phyloP scores from a whole-genome alignment of 1,140 invertebrate species.

The Danaus melanippus region DNA sequence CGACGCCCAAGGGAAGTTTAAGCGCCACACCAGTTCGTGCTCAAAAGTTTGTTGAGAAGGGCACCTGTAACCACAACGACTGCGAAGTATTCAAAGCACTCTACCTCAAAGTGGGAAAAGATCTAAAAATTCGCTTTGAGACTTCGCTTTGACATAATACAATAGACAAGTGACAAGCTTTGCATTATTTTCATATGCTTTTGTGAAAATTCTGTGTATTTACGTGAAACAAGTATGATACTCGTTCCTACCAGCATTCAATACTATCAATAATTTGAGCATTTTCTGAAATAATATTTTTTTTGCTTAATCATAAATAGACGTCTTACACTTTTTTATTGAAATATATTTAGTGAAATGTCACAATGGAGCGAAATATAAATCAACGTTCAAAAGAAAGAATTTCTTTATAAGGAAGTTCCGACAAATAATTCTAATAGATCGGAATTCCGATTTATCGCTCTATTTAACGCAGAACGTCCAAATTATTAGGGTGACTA shows the following conservation, averaged over 20 bases:
- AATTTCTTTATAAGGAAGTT: too few species aligned
- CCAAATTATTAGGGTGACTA: too few species aligned
- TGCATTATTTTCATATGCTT: too few species aligned
- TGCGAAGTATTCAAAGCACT: slow-evolving; percentile 5
- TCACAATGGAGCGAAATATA: too few species aligned
- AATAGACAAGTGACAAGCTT: background rate
- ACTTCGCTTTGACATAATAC: slow-evolving; percentile 6
- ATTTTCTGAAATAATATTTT: slow-evolving; percentile 7
- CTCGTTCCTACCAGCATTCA: background rate
- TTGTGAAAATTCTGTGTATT: slow-evolving; percentile 3
- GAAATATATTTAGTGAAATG: too few species aligned
- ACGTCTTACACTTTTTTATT: too few species aligned
- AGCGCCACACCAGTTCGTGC: slow-evolving; percentile 7
- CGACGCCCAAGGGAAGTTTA: slow-evolving; percentile 2
- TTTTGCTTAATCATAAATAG: background rate
- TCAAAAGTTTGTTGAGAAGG: background rate
- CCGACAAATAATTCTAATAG: too few species aligned
- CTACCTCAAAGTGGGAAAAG: slow-evolving; percentile 5
- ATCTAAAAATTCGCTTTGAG: slow-evolving; percentile 6
- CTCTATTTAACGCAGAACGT: too few species aligned
- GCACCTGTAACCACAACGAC: slow-evolving; percentile 8
- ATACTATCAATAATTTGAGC: background rate
- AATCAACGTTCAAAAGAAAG: too few species aligned
- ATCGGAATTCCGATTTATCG: too few species aligned
- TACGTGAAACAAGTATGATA: slow-evolving; percentile 1